Conservation (phyloP, 2,888 invertebrate genomes). For the Tuta absoluta region DNA sequence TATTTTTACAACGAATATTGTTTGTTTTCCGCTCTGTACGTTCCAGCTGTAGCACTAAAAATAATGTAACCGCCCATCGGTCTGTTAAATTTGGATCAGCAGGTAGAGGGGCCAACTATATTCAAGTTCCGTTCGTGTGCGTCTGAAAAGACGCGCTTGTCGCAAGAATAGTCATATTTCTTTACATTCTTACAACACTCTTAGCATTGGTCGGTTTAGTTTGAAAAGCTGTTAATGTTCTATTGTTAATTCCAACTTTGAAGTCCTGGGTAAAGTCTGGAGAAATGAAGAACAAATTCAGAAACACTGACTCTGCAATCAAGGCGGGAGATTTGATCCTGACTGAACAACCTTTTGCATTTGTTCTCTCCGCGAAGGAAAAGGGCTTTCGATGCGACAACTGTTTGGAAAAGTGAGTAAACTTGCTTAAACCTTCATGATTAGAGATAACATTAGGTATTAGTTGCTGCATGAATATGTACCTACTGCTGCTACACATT, state of each 20-base stretch:
- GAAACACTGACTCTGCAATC: conserved; percentile 64
- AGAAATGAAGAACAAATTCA: conserved; percentile 72
- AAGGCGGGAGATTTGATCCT: conserved; percentile 85
- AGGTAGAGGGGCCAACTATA: conserved; percentile 67
- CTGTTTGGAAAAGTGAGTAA: conserved; percentile 86
- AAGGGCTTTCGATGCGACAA: conserved; percentile 87
- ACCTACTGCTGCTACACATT: background rate
- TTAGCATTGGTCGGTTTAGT: conserved; percentile 39
- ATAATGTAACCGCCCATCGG: conserved; percentile 68
- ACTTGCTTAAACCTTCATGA: background rate
- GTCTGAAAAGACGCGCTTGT: conserved; percentile 35
- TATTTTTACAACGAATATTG: conserved; percentile 42
- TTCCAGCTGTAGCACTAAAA: conserved; percentile 65
- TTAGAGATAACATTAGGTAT: background rate
- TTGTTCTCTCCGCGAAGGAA: conserved; percentile 85
- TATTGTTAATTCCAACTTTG: background rate
- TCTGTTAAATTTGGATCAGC: conserved; percentile 65
- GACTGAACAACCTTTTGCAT: conserved; percentile 88
- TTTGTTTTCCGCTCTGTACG: conserved; percentile 59
- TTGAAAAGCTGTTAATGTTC: conserved; percentile 17
- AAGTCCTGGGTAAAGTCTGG: conserved; percentile 4
- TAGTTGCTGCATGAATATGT: background rate
- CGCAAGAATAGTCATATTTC: conserved; percentile 55
- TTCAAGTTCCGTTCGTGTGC: conserved; percentile 54
- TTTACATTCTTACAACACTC: conserved; percentile 59